Evolutionary conservation across 2,888 invertebrate species (phyloP), one percentile per base, ranked within the genome.

Genomic region (Anodontia alba): DNA sequence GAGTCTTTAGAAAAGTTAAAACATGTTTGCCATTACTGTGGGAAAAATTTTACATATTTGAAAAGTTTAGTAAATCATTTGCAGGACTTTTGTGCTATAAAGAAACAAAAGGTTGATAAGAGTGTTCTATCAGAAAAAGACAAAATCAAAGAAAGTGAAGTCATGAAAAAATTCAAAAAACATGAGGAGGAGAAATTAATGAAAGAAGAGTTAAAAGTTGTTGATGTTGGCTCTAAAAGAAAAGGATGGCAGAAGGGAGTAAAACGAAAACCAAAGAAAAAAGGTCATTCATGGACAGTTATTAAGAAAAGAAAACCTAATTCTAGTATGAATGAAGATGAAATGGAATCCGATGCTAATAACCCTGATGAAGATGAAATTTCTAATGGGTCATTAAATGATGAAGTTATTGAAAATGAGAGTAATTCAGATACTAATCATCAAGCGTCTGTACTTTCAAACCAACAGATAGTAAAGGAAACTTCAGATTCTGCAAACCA

Each of bases 1-100:
- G 84, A 84, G 49, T 81, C 87, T 23, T 68, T 84, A 2, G 81
- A 84, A 49, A 89, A 87, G 67, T 77, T 84, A 5, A 88, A 87
- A 73, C 91, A 91, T 73, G 81, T 81, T 71, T 94, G 94, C 83
- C 89, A 90, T 31, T 93, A 94, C 83, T 94, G 94, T 78, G 79
- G 84, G 42, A 91, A 91, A 54, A 89, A 91, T 38, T 94, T 94
- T 86, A 93, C 92, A 5, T 94, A 94, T 84, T 85, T 91, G 31
- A 93, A 94, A 74, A 93, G 92, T 78, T 86, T 94, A 42, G 90
- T 92, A 36, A 94, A 94, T 78, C 94, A 94, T 84, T 91, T 92
- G 73, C 86, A 88, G 36, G 93, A 92, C 57, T 90, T 93, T 67
- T 94, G 94, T 85, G 82, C 88, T 7, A 89, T 92, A 29, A 90